Evolutionary conservation across 2,113 vertebrate species (phyloP), one percentile per base, ranked within the genome.

Genomic region (Podarcis muralis): DNA sequence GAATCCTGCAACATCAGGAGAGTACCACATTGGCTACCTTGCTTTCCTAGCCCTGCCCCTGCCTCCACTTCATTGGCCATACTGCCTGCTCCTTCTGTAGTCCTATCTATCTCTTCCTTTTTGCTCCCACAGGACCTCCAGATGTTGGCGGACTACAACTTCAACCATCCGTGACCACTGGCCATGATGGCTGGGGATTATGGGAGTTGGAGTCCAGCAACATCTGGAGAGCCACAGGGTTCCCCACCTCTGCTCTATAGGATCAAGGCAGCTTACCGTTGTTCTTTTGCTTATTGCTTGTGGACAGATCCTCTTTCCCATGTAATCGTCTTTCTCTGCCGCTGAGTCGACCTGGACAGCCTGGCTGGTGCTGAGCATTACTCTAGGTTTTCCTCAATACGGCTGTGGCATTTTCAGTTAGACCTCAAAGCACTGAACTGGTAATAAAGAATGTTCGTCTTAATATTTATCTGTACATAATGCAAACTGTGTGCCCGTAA

Each of bases 381-480:
- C 53, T 66, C 27, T 59, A 87, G 57, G 77, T 71, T 80, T 72
- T 37, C 16, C 32, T 43, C 68, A 69, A 57, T 71, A 65, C 16
- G 25, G 37, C 22, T 37, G 77, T 59, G 37, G 27, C 59, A 30
- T 30, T 85, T 93, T 90, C 0, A 0, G 89, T 88, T 90, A 89
- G 91, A 88, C 90, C 87, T 84, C 94, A 92, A 92, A 94, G 94
- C 92, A 89, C 86, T 48, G 83, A 84, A 90, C 92, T 93, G 90
- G 91, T 80, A 88, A 91, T 32, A 13, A 48, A 89, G 93, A 87
- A 84, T 40, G 32, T 88, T 90, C 20, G 87, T 95, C 92, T 94
- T 87, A 76, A 81, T 95, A 92, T 95, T 97, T 92, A 90, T 72
- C 81, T 94, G 92, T 91, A 87, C 88, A 92, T 91, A 94, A 92